phyloP scores from a whole-genome alignment of 2,888 invertebrate genomes.

The Epirrhoe alternata region DNA sequence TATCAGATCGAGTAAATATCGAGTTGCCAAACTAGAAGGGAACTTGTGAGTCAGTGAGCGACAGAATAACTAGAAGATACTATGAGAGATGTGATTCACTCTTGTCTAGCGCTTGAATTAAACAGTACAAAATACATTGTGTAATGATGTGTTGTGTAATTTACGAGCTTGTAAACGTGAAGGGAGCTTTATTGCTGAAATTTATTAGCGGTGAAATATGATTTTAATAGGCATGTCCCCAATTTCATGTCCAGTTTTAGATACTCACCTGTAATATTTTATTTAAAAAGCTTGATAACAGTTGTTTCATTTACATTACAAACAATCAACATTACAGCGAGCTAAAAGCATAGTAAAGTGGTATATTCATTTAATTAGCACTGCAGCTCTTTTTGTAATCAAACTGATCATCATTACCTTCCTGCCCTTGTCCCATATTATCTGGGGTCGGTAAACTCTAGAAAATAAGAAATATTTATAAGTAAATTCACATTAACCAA shows the following conservation, averaged over 20 bases:
- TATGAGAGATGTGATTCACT: slow-evolving; percentile 38
- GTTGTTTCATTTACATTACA: too few relatives aligned
- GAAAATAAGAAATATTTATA: too few relatives aligned
- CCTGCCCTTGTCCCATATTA: too few relatives aligned
- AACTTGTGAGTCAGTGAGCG: slow-evolving; percentile 38
- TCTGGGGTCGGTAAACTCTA: too few relatives aligned
- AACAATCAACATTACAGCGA: too few relatives aligned
- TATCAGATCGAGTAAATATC: slow-evolving; percentile 55
- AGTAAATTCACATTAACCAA: background rate
- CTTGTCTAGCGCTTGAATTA: slow-evolving; percentile 40
- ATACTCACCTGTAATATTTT: too few relatives aligned
- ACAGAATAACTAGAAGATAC: slow-evolving; percentile 23
- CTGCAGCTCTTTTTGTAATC: too few relatives aligned
- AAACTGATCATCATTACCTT: too few relatives aligned
- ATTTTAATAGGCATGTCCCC: slow-evolving; percentile 16
- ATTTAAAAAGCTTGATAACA: too few relatives aligned
- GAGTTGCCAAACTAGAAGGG: slow-evolving; percentile 54
- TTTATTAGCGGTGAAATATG: slow-evolving; percentile 30
- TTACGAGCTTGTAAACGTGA: slow-evolving; percentile 26
- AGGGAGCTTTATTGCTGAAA: slow-evolving; percentile 17
- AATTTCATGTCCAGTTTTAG: too few relatives aligned
- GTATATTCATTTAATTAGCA: too few relatives aligned
- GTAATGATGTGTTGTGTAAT: slow-evolving; percentile 33
- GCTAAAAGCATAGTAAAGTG: too few relatives aligned
- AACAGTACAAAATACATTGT: slow-evolving; percentile 42